Conservation (phyloP, 37 sponge, comb jelly and placozoan species). For the Crambe crambe region DNA sequence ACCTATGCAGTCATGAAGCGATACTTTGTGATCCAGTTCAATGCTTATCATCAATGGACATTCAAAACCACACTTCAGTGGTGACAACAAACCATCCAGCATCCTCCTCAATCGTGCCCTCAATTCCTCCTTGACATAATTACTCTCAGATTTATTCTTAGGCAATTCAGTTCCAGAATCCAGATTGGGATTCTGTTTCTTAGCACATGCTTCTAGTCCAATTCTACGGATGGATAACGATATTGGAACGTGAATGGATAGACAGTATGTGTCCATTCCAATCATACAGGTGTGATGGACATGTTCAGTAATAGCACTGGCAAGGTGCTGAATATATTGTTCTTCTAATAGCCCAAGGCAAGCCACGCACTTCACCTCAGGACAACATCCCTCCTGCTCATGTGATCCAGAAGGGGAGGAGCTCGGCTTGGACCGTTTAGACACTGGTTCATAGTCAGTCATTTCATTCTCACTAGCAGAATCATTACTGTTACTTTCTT, state of each 20-base stretch:
- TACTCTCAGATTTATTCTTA: not conserved
- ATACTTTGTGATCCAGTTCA: constrained; percentile 21
- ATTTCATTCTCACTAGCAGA: not conserved
- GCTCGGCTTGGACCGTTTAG: not conserved
- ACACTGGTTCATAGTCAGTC: not conserved
- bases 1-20: constrained; percentile 11
- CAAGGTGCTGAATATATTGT: constrained; percentile 5
- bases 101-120: not conserved
- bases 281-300: constrained; percentile 9
- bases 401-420: not conserved
- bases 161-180: not conserved
- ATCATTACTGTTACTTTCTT: not conserved
- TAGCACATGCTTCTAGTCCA: constrained; percentile 12
- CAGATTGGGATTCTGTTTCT: not conserved
- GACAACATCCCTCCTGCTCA: not conserved
- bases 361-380: not conserved
- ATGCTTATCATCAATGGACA: constrained; percentile 47
- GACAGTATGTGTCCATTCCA: constrained; percentile 36
- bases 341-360: constrained; percentile 48
- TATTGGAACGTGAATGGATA: constrained; percentile 39
- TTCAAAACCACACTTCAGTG: constrained; percentile 4
- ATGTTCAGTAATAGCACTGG: constrained; percentile 6
- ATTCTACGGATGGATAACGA: constrained; percentile 19
- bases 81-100: not conserved
- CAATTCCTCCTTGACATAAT: constrained; percentile 45